phyloP scores from a whole-genome alignment of 2,888 invertebrate species.

The Odontocolon sp. region DNA sequence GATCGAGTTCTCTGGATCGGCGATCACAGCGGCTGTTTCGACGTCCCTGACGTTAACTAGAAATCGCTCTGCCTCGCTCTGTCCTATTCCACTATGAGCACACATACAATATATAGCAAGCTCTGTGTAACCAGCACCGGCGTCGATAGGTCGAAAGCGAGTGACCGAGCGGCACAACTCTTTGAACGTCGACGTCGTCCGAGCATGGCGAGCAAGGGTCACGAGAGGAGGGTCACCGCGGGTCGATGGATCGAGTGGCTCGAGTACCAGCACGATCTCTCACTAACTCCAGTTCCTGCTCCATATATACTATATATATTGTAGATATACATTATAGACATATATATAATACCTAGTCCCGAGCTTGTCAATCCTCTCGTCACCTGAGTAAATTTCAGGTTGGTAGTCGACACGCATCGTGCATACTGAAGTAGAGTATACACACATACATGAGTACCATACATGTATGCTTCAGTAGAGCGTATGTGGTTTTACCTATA shows the following conservation, averaged over 20 bases:
- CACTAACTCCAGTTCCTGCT: conserved; percentile 37
- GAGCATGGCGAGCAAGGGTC: conserved; percentile 60
- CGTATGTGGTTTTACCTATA: too few relatives aligned
- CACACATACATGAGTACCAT: not conserved
- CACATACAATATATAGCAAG: not conserved
- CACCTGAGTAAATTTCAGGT: conserved; percentile 69
- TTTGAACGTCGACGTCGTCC: conserved; percentile 67
- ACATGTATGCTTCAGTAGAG: too few relatives aligned
- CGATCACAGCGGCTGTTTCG: conserved; percentile 30
- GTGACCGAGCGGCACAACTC: conserved; percentile 55
- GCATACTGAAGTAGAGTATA: too few relatives aligned
- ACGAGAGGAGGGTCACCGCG: conserved; percentile 56
- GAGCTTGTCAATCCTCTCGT: conserved; percentile 53
- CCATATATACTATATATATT: not conserved
- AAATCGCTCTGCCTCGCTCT: not conserved
- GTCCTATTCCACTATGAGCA: not conserved
- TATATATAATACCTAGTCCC: not conserved
- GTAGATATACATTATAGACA: not conserved
- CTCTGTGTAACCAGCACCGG: conserved; percentile 11
- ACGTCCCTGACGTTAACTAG: conserved; percentile 1
- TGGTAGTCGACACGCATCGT: conserved; percentile 19
- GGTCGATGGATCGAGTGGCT: conserved; percentile 68
- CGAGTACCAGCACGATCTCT: conserved; percentile 54
- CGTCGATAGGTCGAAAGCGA: conserved; percentile 28
- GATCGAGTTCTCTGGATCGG: conserved; percentile 22